A percentile compares a stretch with the other conserved stretches of the same genome.
phyloP scores from a whole-genome alignment of 1,140 invertebrate genomes.

The Cydia splendana region DNA sequence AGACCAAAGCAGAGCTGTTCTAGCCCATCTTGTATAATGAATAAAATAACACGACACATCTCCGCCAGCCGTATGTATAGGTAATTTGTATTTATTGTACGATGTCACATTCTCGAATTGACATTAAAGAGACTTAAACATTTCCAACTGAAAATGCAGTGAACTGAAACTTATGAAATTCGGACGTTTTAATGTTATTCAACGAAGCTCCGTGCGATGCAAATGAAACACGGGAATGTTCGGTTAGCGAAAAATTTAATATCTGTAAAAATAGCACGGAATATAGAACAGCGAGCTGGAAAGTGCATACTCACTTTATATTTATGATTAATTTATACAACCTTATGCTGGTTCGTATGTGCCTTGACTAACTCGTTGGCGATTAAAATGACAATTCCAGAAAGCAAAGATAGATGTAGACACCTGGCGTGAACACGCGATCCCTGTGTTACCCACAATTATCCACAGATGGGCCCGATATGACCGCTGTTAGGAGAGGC shows the following conservation, averaged over 20 bases:
- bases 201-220: not conserved
- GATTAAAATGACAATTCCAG: not conserved
- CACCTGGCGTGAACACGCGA: not conserved
- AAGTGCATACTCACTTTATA: too few relatives aligned
- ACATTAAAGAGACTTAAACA: not conserved
- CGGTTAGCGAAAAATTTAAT: not conserved
- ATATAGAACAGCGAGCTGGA: too few relatives aligned
- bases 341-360: too few relatives aligned
- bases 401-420: not conserved
- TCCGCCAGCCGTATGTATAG: not conserved
- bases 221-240: not conserved
- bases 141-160: not conserved
- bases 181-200: not conserved
- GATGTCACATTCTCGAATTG: not conserved
- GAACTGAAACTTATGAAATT: not conserved
- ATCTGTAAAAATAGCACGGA: too few relatives aligned
- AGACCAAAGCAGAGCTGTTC: not conserved
- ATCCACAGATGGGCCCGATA: conserved; percentile 10
- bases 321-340: too few relatives aligned
- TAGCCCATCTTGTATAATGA: not conserved
- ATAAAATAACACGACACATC: not conserved
- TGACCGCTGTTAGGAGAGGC: not conserved
- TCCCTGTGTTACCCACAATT: conserved; percentile 9
- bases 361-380: too few relatives aligned
- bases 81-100: not conserved